Evolutionary conservation across 2,888 invertebrate genomes (phyloP).

Genomic region (Dasypolia templi): DNA sequence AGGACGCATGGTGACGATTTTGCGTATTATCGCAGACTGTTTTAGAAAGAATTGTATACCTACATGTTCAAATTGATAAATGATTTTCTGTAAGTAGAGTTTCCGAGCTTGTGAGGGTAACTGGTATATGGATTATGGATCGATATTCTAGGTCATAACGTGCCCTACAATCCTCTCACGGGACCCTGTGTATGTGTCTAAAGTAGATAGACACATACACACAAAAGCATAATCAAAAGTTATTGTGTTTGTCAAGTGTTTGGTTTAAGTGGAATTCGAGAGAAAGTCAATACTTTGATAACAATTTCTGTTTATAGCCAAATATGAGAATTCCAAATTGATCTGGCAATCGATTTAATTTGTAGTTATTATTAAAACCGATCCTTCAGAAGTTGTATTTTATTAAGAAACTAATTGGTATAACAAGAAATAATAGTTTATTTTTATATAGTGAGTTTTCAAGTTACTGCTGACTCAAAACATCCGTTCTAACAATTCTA

Average conservation of each 20-base stretch:
- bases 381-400: not conserved
- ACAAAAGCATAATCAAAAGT: too few species aligned
- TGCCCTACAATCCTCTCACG: not conserved
- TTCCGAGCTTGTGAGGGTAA: too few species aligned
- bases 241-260: too few species aligned
- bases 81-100: too few species aligned
- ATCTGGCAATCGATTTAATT: not conserved
- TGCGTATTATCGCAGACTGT: slow-evolving; percentile 20
- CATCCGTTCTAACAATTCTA: slow-evolving; percentile 11
- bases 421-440: not conserved
- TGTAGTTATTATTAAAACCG: not conserved
- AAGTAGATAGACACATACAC: too few species aligned
- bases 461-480: slow-evolving; percentile 10
- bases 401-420: not conserved
- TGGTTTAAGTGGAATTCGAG: not conserved
- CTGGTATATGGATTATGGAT: not conserved
- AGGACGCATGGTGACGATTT: slow-evolving; percentile 35
- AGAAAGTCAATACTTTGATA: not conserved
- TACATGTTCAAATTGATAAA: too few species aligned
- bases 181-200: not conserved
- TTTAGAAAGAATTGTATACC: not conserved
- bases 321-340: not conserved
- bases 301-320: slow-evolving; percentile 3
- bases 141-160: too few species aligned
- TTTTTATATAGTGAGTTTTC: not conserved